Percentiles rank a stretch among this genome's conserved stretches.
phyloP scores from a whole-genome alignment of 2,888 invertebrate species.

The Stenodema calcarata region DNA sequence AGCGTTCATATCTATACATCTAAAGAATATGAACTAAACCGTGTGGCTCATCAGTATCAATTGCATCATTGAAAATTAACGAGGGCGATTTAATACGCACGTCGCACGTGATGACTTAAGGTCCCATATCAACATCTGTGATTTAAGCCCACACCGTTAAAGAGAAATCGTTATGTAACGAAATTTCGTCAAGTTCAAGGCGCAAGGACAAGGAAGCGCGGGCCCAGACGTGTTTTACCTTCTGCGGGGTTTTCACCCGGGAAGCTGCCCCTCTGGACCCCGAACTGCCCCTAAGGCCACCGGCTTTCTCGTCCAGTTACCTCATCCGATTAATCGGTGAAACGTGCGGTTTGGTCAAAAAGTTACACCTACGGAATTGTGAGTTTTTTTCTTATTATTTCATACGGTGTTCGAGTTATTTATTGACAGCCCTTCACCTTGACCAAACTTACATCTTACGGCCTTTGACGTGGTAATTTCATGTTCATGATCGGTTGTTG shows the following conservation, averaged over 20 bases:
- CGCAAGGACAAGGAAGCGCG: not conserved
- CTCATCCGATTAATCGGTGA: not conserved
- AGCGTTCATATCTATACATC: too few species aligned
- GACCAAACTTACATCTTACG: not conserved
- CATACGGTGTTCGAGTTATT: not conserved
- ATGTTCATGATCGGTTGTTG: not conserved
- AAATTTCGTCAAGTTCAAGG: not conserved
- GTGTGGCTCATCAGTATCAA: too few species aligned
- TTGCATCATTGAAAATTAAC: too few species aligned
- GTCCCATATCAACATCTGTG: too few species aligned
- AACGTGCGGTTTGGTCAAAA: not conserved
- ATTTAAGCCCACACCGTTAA: not conserved
- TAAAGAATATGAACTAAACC: too few species aligned
- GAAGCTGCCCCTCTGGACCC: not conserved
- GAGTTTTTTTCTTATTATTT: not conserved
- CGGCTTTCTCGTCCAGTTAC: not conserved
- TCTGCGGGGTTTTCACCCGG: not conserved
- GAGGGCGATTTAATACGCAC: too few species aligned
- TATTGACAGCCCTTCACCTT: not conserved
- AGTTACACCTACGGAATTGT: not conserved
- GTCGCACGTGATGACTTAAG: too few species aligned
- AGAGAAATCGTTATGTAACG: not conserved
- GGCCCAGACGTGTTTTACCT: not conserved
- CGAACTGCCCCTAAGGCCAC: not conserved
- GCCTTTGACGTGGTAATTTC: not conserved